Conservation (phyloP, 1,140 invertebrate species). For the Macrotrachela quadricornifera region DNA sequence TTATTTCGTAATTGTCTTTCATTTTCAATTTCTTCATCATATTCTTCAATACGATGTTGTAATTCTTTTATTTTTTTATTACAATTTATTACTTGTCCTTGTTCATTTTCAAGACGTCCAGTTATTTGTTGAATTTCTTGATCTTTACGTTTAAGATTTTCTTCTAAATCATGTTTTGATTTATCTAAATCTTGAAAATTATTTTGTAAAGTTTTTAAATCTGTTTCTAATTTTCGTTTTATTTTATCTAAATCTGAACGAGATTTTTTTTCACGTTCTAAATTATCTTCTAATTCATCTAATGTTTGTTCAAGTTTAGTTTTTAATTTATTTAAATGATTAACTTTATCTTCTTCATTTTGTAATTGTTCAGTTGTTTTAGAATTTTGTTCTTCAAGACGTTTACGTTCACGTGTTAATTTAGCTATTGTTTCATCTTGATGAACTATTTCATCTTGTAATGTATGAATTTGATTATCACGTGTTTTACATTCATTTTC, state of each 20-base stretch:
- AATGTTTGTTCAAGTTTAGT: constrained; percentile 89
- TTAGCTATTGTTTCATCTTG: constrained; percentile 98
- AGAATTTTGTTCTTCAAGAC: constrained; percentile 74
- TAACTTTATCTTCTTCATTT: constrained; percentile 92
- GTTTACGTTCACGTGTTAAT: constrained; percentile 95
- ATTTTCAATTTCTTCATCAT: constrained; percentile 88
- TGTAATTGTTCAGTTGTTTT: constrained; percentile 88
- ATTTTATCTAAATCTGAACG: constrained; percentile 89
- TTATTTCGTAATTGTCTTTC: constrained; percentile 62
- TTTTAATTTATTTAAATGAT: constrained; percentile 96
- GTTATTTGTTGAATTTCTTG: constrained; percentile 79
- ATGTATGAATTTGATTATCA: constrained; percentile 90
- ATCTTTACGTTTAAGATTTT: constrained; percentile 55
- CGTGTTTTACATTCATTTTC: constrained; percentile 83
- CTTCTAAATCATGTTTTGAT: constrained; percentile 90
- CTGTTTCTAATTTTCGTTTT: constrained; percentile 74
- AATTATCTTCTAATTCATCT: constrained; percentile 82
- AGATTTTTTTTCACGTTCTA: constrained; percentile 95
- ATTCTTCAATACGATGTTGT: constrained; percentile 57
- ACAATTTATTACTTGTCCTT: constrained; percentile 72
- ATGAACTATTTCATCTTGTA: constrained; percentile 67
- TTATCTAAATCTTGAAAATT: constrained; percentile 85
- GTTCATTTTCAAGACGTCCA: constrained; percentile 91
- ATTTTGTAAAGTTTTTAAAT: constrained; percentile 93
- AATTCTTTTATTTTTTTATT: constrained; percentile 98